Conservation (phyloP, 2,113 vertebrate species). For the Nerophis lumbriciformis region DNA sequence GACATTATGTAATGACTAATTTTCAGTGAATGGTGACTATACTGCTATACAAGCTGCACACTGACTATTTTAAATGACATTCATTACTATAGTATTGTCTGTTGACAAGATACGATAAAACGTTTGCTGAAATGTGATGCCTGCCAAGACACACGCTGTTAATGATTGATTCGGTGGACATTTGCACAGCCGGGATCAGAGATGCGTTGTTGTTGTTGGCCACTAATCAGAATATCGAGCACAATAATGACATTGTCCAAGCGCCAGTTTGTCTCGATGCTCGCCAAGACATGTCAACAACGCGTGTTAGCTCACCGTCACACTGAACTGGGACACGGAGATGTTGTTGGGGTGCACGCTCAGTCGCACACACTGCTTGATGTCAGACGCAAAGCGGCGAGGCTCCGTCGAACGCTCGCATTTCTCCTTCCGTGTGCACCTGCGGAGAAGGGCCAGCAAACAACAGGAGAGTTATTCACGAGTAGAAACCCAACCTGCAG, state of each 20-base stretch:
- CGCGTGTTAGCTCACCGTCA: slow-evolving; percentile 79
- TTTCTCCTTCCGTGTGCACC: slow-evolving; percentile 92
- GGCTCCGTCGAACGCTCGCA: slow-evolving; percentile 90
- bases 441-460: slow-evolving; percentile 44
- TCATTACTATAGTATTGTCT: no score
- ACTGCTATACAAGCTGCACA: no score
- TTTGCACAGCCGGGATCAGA: slow-evolving; percentile 43
- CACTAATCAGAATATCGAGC: slow-evolving; percentile 42
- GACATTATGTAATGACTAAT: no score
- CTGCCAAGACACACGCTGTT: slow-evolving; percentile 37
- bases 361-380: slow-evolving; percentile 94
- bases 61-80: no score
- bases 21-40: no score
- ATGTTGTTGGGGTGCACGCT: slow-evolving; percentile 97
- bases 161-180: slow-evolving; percentile 37
- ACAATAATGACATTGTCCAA: slow-evolving; percentile 28
- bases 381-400: slow-evolving; percentile 88
- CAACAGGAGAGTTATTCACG: slow-evolving; percentile 28
- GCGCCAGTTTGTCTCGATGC: not conserved
- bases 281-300: no score
- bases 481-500: slow-evolving; percentile 54
- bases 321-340: slow-evolving; percentile 95
- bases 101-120: no score
- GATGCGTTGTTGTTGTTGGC: slow-evolving; percentile 32
- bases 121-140: not conserved